Conservation (phyloP, 2,888 invertebrate genomes). For the Noctua janthina region DNA sequence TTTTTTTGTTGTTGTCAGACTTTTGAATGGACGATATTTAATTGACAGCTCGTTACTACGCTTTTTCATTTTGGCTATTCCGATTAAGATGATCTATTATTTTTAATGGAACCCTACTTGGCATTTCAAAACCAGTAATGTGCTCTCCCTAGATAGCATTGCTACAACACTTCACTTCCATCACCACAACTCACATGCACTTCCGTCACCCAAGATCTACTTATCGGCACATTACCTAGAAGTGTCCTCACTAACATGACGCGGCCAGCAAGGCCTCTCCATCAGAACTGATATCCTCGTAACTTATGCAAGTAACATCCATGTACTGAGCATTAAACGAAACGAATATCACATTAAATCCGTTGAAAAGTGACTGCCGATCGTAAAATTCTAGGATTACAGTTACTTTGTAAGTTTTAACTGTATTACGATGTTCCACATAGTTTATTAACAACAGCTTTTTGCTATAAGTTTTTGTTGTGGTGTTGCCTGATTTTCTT, state of each 20-base stretch:
- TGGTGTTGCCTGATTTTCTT: conserved; percentile 2
- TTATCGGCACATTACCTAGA: conserved; percentile 33
- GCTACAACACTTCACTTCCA: background rate
- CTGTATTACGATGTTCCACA: conserved; percentile 54
- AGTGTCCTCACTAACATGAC: conserved; percentile 31
- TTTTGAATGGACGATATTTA: background rate
- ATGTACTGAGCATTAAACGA: conserved; percentile 68
- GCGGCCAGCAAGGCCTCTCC: conserved; percentile 8
- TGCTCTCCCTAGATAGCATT: background rate
- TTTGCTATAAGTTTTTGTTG: conserved; percentile 6
- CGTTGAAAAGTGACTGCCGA: conserved; percentile 64
- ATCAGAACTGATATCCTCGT: conserved; percentile 36
- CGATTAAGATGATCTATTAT: background rate
- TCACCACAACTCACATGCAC: background rate
- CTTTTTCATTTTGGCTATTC: background rate
- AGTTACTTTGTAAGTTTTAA: conserved; percentile 69
- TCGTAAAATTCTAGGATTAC: conserved; percentile 71
- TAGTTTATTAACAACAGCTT: conserved; percentile 54
- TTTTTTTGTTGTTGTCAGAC: background rate
- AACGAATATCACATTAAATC: conserved; percentile 73
- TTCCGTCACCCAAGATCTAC: conserved; percentile 25
- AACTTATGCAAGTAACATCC: conserved; percentile 68
- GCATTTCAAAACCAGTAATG: conserved; percentile 1
- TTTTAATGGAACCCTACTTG: background rate
- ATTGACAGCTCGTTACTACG: background rate